Percentiles rank a stretch among this genome's conserved stretches.
Conservation (phyloP, 1,140 invertebrate species). For the Sycophila sp. region DNA sequence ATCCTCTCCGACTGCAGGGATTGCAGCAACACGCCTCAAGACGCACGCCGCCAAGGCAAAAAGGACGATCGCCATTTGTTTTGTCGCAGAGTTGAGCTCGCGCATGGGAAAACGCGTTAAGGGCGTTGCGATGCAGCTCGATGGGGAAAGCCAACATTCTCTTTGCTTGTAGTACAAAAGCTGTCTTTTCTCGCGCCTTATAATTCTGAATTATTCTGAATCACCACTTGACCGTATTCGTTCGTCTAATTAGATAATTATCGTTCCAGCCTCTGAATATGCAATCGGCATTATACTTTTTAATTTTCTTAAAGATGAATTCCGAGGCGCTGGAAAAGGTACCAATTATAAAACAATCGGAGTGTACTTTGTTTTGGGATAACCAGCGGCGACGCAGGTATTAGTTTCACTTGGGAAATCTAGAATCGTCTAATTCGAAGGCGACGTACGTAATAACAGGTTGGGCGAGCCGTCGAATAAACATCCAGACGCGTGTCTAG, state of each 20-base stretch:
- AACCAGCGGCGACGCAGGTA: too few relatives aligned
- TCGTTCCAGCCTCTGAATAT: too few relatives aligned
- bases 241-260: too few relatives aligned
- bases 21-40: not conserved
- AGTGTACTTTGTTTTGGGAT: too few relatives aligned
- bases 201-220: too few relatives aligned
- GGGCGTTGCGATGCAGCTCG: not conserved
- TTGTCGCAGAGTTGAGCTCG: not conserved
- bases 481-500: not conserved
- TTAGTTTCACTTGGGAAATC: too few relatives aligned
- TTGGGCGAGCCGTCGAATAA: not conserved
- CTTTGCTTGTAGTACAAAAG: not conserved
- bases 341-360: too few relatives aligned
- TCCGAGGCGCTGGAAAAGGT: too few relatives aligned
- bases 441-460: conserved; percentile 1
- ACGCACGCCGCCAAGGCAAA: not conserved
- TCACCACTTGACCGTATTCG: too few relatives aligned
- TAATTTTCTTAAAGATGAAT: too few relatives aligned
- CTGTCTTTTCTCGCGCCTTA: too few relatives aligned
- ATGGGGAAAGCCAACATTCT: not conserved
- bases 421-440: not conserved
- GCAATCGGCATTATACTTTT: too few relatives aligned
- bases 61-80: not conserved
- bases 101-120: conserved; percentile 1
- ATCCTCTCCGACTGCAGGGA: not conserved